Evolutionary conservation across 1,140 invertebrate species (phyloP), one percentile per base, ranked within the genome.

Genomic region (Zaprionus inermis): DNA sequence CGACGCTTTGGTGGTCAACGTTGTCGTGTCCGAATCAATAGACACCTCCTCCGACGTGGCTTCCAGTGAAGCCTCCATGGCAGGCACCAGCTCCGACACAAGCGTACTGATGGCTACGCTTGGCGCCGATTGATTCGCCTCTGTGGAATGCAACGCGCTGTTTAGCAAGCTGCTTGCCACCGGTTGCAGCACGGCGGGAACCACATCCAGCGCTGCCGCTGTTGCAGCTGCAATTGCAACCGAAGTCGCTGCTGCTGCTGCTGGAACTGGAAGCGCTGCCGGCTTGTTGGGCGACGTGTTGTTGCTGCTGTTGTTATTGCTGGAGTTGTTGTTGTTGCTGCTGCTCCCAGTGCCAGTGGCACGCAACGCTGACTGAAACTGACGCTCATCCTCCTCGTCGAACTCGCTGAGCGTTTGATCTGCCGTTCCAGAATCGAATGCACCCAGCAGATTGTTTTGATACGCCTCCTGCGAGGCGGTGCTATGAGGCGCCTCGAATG

Each of bases 331-430:
- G 30, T 5, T n/a, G 49, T 16, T 71, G 64, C 12, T 76, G 63
- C 28, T 65, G 12, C 55, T 79, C 12, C 72, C 93, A 12, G 93
- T 93, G 14, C 93, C 94, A 11, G 93, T 94, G 1, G 93, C 93
- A 60, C 94, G 94, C n/a, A 96, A 81, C 5, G 94, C 94, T 0
- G 94, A 93, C 51, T 96, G 95, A 1, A 97, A 90, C 78, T 96
- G 96, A 69, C 96, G 96, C 67, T 97, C 96, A 10, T 96, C 93
- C 75, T 97, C 96, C 78, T 97, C 96, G 69, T 96, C 95, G 34
- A 96, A 95, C 34, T 95, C 94, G 38, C 95, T 94, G 11, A 96
- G 92, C 9, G 94, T 94, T 34, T 95, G 94, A 74, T 96, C 95
- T 3, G 94, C 94, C 1, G 95, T 94, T 24, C 94, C 94, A 55